Evolutionary conservation across 1,140 invertebrate species (phyloP).

Genomic region (Ladona fulva): DNA sequence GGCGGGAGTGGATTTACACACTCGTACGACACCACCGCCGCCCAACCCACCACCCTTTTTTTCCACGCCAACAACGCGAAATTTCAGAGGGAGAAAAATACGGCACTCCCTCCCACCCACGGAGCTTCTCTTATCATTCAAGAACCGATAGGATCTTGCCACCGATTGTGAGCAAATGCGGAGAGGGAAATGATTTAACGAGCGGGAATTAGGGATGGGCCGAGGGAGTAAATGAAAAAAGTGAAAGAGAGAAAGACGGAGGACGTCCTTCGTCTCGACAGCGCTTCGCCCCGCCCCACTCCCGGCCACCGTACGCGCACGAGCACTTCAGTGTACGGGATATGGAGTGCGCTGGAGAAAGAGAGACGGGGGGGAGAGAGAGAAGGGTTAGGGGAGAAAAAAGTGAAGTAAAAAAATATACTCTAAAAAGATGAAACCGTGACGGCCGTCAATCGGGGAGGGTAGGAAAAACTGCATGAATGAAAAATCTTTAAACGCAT

Average conservation of each 20-base stretch:
- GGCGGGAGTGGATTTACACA: no score
- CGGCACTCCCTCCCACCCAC: no score
- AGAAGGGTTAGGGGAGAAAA: not conserved
- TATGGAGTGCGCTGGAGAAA: not conserved
- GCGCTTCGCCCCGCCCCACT: not conserved
- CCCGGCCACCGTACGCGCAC: not conserved
- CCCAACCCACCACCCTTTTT: no score
- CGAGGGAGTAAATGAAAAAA: no score
- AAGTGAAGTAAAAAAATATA: not conserved
- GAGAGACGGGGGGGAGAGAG: not conserved
- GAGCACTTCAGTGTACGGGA: not conserved
- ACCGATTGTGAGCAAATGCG: no score
- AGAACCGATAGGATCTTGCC: no score
- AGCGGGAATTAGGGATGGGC: no score
- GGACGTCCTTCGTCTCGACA: not conserved
- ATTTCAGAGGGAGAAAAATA: no score
- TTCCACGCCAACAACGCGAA: no score
- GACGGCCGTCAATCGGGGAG: not conserved
- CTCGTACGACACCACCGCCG: no score
- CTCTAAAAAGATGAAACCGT: not conserved
- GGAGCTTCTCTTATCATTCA: no score
- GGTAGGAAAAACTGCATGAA: not conserved
- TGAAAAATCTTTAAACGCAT: not conserved
- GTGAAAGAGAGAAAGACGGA: not conserved
- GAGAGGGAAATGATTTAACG: no score